These are phyloP conservation scores for Ascaphus truei DNA, from an alignment of 2,113 vertebrate species.

Conservation along the genomic window DNA sequence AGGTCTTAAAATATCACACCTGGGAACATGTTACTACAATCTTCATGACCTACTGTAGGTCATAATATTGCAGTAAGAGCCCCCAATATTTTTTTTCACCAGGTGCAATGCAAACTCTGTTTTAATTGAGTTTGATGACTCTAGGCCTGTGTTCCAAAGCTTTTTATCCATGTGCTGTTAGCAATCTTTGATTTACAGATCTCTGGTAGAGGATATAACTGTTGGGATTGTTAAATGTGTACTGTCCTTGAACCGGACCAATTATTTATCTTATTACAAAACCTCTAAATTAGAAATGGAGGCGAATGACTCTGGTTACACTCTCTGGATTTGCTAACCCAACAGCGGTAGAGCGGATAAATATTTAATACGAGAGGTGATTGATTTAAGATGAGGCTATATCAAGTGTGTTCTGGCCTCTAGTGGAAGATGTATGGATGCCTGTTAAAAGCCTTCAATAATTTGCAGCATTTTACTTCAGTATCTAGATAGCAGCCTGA, in stretches of 20 bases:
- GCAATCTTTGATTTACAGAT: neutral
- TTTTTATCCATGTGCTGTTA: neutral
- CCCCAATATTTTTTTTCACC: too few relatives aligned
- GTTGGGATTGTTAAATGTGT: neutral
- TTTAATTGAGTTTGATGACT: neutral
- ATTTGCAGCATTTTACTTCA: neutral
- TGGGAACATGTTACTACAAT: too few relatives aligned
- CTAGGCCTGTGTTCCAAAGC: neutral
- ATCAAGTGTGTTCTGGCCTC: constrained; percentile 1
- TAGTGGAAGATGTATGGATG: neutral
- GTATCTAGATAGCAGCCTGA: neutral
- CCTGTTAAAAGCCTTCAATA: neutral
- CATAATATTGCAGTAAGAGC: too few relatives aligned
- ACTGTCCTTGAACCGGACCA: constrained; percentile 7
- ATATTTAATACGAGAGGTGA: constrained; percentile 34
- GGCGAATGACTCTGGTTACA: neutral
- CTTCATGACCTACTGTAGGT: too few relatives aligned
- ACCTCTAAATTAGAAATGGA: neutral
- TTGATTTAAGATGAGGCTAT: constrained; percentile 39
- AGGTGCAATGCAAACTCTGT: too few relatives aligned
- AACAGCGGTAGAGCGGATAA: neutral
- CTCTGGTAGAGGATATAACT: neutral
- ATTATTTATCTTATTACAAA: neutral
- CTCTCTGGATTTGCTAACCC: neutral
- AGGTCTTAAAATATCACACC: too few relatives aligned